These are phyloP conservation scores for Leptobrachium leishanense DNA, from an alignment of 2,113 vertebrate genomes.

Conservation along the genomic window DNA sequence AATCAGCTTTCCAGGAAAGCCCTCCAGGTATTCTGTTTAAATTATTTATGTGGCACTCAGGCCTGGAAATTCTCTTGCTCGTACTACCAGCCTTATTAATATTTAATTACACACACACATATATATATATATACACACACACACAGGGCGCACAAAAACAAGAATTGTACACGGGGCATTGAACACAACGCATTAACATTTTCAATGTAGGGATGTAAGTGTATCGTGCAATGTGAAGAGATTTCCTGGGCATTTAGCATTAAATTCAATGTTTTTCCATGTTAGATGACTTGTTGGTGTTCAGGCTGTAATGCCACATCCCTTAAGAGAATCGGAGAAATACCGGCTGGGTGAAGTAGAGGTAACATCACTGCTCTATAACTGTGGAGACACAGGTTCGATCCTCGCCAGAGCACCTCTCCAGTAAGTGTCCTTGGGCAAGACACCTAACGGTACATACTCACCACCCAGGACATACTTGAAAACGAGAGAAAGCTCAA, in stretches of 20 bases:
- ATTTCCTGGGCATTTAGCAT: not conserved
- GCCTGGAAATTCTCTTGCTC: constrained; percentile 76
- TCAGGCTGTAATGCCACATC: too few relatives aligned
- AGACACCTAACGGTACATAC: too few relatives aligned
- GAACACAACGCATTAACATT: not conserved
- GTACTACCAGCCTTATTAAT: constrained; percentile 84
- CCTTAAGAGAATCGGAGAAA: too few relatives aligned
- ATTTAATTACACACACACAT: constrained; percentile 77
- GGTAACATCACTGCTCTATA: too few relatives aligned
- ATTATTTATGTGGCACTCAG: constrained; percentile 73
- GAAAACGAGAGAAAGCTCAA: too few relatives aligned
- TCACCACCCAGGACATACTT: too few relatives aligned
- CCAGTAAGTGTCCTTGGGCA: too few relatives aligned
- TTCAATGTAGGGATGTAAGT: not conserved
- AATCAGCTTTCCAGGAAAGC: constrained; percentile 76
- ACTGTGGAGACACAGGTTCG: too few relatives aligned
- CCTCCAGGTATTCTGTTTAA: constrained; percentile 76
- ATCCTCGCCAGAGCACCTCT: too few relatives aligned
- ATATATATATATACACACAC: constrained; percentile 82
- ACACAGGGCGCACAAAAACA: constrained; percentile 66
- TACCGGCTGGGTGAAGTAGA: too few relatives aligned
- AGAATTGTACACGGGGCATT: constrained; percentile 55
- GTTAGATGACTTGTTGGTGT: too few relatives aligned
- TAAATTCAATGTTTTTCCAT: too few relatives aligned
- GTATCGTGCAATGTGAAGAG: not conserved